Evolutionary conservation across 2,888 invertebrate genomes (phyloP), one percentile per base, ranked within the genome.

Genomic region (Phasia obesa): DNA sequence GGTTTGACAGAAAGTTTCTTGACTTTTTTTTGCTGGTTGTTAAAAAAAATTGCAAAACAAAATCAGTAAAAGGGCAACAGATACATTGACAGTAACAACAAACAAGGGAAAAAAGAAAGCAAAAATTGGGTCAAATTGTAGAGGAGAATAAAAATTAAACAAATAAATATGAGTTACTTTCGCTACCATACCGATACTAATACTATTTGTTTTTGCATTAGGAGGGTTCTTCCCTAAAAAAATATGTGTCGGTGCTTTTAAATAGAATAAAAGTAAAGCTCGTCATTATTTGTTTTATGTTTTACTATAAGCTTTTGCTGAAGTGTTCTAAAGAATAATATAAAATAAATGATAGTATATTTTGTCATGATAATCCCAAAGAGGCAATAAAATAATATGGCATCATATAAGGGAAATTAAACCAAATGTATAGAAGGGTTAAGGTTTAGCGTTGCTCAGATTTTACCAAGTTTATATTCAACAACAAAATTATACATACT

Each of bases 71-170:
- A 38, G 13, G 19, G 6, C 15, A 60, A 15, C 38, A 42, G 15
- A 23, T 62, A 73, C 19, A 49, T 38, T 51, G 60, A 11, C 17
- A 38, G 13, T 17, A 47, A 57, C 6, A 15, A 27, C 25, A 31
- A 70, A 11, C 42, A 69, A 31, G 21, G 9, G 15, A 15, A 44
- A 19, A 73, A 71, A 27, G 7, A 51, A 27, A 31, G 38, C 25
- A 47, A 25, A 57, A 75, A 67, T 49, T 75, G 35, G 75, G 67
- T 67, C 67, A 76, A 51, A 49, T 51, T 38, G 27, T 25, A 51
- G 42, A 57, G 9, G 25, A 60, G 5, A 17, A 59, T 11, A 25
- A 25, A 17, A 19, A 62, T 11, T 38, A 38, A 23, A 60, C 19
- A 21, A 42, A 13, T 21, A 7, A 15, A 42, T 9, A 19, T 3